These are phyloP conservation scores for Eremobia ochroleuca DNA, from an alignment of 2,888 invertebrate genomes.

Conservation along the genomic window DNA sequence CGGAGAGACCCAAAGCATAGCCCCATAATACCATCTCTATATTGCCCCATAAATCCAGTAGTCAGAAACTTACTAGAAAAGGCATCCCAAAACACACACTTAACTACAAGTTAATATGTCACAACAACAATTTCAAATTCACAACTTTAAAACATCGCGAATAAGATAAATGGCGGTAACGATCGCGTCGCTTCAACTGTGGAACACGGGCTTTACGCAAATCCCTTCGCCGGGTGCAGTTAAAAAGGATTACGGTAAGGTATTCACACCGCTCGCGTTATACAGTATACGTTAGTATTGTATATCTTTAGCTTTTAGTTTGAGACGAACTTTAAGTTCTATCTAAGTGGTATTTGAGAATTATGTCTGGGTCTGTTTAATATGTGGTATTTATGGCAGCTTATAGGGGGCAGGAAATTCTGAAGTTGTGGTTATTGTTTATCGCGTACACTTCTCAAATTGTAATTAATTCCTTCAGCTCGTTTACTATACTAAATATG, in stretches of 20 bases:
- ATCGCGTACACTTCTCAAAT: background rate
- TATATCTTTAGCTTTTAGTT: slow-evolving; percentile 60
- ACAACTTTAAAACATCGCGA: slow-evolving; percentile 55
- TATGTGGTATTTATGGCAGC: background rate
- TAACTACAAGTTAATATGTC: background rate
- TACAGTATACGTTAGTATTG: slow-evolving; percentile 41
- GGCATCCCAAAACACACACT: background rate
- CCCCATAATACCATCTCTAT: background rate
- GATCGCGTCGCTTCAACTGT: slow-evolving; percentile 55
- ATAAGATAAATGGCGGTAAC: slow-evolving; percentile 67
- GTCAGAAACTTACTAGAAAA: background rate
- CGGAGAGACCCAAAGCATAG: too few relatives aligned
- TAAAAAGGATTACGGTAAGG: slow-evolving; percentile 69
- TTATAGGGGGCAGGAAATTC: background rate
- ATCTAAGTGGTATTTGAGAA: slow-evolving; percentile 44
- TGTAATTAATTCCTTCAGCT: background rate
- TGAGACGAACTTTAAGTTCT: slow-evolving; percentile 40
- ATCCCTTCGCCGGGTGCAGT: slow-evolving; percentile 62
- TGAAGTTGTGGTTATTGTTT: background rate
- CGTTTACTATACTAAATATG: background rate
- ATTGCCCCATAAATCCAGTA: background rate
- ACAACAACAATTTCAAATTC: slow-evolving; percentile 47
- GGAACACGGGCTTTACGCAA: slow-evolving; percentile 56
- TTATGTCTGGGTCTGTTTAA: background rate
- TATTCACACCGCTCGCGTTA: slow-evolving; percentile 52